phyloP scores from a whole-genome alignment of 2,113 vertebrate genomes.

The Eolophus roseicapilla region DNA sequence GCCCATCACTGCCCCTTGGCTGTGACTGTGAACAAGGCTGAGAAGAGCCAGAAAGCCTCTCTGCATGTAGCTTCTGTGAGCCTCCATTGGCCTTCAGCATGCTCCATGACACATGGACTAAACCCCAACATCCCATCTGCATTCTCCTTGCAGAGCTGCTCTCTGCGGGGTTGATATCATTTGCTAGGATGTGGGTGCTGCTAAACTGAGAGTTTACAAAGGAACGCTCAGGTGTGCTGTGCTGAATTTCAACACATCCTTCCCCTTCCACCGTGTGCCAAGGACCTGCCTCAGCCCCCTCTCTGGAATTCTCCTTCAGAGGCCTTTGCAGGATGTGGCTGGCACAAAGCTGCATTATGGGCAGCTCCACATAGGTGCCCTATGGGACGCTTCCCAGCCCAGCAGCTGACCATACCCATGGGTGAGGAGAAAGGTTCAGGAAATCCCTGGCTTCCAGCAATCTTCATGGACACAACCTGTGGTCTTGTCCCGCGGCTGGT shows the following conservation, averaged over 20 bases:
- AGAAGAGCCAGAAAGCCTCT: neutral
- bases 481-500: neutral
- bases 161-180: neutral
- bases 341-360: neutral
- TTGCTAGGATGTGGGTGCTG: neutral
- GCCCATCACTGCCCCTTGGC: neutral
- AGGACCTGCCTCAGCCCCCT: neutral
- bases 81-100: neutral
- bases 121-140: neutral
- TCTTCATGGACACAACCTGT: neutral
- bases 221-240: neutral
- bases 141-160: neutral
- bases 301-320: neutral
- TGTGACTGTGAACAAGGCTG: neutral
- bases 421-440: neutral
- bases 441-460: neutral
- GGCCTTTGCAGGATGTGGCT: neutral
- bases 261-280: neutral
- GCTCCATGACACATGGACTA: neutral
- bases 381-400: neutral
- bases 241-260: neutral
- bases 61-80: neutral
- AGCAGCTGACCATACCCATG: neutral
- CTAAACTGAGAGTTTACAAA: neutral
- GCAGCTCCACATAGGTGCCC: neutral